These are phyloP conservation scores for Tipula helvola DNA, from an alignment of 2,888 invertebrate genomes.

Conservation along the genomic window DNA sequence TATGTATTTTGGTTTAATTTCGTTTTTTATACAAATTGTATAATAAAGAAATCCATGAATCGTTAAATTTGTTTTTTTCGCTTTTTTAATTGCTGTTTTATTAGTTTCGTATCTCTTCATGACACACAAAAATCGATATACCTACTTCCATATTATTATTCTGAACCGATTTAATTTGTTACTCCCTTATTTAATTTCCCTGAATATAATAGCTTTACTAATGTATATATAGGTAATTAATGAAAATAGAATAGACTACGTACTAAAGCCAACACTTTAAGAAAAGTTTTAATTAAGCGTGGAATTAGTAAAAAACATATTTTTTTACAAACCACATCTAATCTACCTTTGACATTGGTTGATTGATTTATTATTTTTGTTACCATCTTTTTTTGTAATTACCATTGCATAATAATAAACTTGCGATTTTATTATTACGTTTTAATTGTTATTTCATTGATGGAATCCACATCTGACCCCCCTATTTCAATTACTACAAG, in stretches of 20 bases:
- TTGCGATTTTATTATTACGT: not conserved
- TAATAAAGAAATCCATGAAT: not conserved
- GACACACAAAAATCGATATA: not conserved
- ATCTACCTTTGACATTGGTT: not conserved
- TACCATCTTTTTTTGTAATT: not conserved
- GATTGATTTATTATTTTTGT: not conserved
- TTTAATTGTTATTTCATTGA: not conserved
- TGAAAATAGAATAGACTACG: not conserved
- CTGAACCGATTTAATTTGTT: not conserved
- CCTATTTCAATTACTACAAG: not conserved
- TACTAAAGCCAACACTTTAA: no score
- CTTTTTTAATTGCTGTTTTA: not conserved
- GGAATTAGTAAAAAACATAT: not conserved
- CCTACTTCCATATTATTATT: not conserved
- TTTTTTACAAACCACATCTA: not conserved
- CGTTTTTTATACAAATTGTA: not conserved
- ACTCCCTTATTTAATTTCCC: not conserved
- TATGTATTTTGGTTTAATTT: not conserved
- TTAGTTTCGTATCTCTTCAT: not conserved
- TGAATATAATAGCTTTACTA: not conserved
- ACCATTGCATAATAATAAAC: not conserved
- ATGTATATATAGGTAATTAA: not conserved
- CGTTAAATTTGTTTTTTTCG: not conserved
- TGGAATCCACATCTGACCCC: no score
- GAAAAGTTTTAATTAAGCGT: not conserved